These are phyloP conservation scores for Hiodon alosoides DNA, from an alignment of 2,113 vertebrate genomes.

Conservation along the genomic window DNA sequence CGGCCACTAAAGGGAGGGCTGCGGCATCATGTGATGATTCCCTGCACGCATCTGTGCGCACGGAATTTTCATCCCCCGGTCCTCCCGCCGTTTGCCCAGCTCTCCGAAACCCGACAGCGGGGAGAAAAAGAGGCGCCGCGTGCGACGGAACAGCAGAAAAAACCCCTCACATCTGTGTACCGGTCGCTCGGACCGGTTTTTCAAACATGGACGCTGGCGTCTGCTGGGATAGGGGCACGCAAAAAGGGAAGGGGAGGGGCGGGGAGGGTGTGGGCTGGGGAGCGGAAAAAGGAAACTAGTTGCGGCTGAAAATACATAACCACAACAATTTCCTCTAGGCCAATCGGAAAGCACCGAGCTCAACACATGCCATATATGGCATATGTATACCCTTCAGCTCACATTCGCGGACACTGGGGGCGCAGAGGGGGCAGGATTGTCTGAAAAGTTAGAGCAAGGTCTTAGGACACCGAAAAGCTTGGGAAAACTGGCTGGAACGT, in stretches of 20 bases:
- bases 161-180: too few relatives aligned
- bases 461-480: neutral
- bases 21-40: too few relatives aligned
- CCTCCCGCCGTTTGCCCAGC: neutral
- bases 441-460: neutral
- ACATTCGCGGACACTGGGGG: constrained; percentile 40
- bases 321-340: constrained; percentile 60
- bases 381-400: constrained; percentile 35
- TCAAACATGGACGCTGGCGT: neutral
- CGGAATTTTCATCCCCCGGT: neutral
- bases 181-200: too few relatives aligned
- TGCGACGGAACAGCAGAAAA: neutral
- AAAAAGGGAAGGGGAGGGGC: constrained; percentile 23
- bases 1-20: too few relatives aligned
- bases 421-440: constrained; percentile 40
- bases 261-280: constrained; percentile 37
- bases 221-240: neutral
- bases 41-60: neutral
- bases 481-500: neutral
- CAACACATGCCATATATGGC: constrained; percentile 84
- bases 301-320: constrained; percentile 57
- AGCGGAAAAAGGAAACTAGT: constrained; percentile 69
- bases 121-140: neutral
- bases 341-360: constrained; percentile 68
- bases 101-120: neutral